Conservation (phyloP, 2,888 invertebrate species). For the Siphlonurus alternatus region DNA sequence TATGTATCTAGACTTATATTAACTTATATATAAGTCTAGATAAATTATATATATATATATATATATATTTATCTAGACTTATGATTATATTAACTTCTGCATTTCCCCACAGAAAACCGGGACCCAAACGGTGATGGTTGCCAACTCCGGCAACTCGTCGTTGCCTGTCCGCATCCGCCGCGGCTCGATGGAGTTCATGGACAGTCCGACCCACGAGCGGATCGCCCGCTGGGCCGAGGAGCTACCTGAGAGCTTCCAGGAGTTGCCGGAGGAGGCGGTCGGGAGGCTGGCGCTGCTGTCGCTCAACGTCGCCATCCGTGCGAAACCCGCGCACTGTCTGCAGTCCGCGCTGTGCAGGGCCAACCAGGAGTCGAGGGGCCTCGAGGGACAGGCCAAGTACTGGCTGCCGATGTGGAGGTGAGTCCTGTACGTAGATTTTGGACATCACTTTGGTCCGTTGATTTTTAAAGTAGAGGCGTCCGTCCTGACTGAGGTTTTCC, state of each 20-base stretch:
- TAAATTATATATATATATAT: no score
- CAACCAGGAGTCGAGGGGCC: conserved; percentile 40
- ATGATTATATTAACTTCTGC: no score
- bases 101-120: neutral
- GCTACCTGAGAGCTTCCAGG: neutral
- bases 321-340: conserved; percentile 33
- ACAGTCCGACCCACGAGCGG: neutral
- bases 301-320: conserved; percentile 36
- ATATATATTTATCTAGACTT: no score
- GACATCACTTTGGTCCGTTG: neutral
- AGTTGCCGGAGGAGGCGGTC: neutral
- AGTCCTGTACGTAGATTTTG: conserved; percentile 18
- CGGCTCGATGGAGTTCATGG: neutral
- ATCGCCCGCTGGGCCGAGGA: neutral
- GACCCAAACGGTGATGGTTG: neutral
- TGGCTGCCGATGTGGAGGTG: conserved; percentile 67
- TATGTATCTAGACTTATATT: no score
- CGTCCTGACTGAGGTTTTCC: no score
- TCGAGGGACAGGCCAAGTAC: conserved; percentile 38
- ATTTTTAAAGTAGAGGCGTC: no score
- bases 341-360: conserved; percentile 46
- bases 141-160: neutral
- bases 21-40: no score
- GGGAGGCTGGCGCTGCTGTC: conserved; percentile 35
- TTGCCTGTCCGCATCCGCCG: neutral